Percentiles rank a stretch among this genome's conserved stretches.
phyloP scores from a whole-genome alignment of 2,797 vertebrate species.

The Podarcis lilfordi region DNA sequence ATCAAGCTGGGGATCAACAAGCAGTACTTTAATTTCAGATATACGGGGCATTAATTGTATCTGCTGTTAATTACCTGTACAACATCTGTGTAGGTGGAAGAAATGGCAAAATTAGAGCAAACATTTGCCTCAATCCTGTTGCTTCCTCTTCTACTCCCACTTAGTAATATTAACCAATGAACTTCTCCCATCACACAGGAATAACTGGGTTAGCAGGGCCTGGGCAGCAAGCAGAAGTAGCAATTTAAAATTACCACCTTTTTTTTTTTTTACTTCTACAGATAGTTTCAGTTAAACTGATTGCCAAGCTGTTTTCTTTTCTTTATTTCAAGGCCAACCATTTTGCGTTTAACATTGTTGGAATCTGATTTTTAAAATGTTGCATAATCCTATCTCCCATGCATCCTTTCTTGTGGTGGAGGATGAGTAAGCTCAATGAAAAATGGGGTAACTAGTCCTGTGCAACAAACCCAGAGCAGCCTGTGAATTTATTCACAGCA shows the following conservation, averaged over 20 bases:
- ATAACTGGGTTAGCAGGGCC: neutral
- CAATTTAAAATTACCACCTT: conserved; percentile 6
- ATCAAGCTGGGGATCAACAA: neutral
- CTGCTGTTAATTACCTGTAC: neutral
- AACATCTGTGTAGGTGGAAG: neutral
- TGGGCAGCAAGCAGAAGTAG: neutral
- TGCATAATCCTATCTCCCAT: neutral
- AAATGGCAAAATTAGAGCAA: conserved; percentile 20
- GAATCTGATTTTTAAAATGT: neutral
- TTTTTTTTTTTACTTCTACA: neutral
- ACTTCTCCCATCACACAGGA: neutral
- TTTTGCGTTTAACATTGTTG: neutral
- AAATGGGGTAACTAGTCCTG: no score
- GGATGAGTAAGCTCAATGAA: neutral
- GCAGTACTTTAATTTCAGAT: neutral
- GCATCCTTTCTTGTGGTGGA: neutral
- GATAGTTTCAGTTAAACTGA: neutral
- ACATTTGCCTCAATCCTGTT: conserved; percentile 12
- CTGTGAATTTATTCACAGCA: neutral
- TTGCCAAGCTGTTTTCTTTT: neutral
- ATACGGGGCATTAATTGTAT: neutral
- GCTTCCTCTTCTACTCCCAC: conserved; percentile 6
- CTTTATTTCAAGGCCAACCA: neutral
- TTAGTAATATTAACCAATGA: conserved; percentile 14
- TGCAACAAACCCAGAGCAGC: neutral